Conservation (phyloP, 2,113 vertebrate genomes). For the Dermatemys mawii region DNA sequence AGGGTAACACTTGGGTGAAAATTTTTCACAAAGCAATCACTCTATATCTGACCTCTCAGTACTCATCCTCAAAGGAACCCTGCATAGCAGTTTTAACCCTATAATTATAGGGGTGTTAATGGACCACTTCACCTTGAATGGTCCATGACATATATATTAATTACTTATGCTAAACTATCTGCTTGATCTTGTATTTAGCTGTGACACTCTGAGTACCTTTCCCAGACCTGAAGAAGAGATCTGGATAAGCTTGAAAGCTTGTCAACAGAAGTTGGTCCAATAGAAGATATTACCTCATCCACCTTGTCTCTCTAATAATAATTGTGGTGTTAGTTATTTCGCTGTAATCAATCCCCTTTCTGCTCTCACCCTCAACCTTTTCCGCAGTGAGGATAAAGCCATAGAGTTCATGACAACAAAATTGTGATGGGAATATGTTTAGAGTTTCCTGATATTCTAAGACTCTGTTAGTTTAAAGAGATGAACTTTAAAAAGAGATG, state of each 20-base stretch:
- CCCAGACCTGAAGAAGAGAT: neutral
- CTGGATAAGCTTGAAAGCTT: neutral
- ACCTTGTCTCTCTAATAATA: neutral
- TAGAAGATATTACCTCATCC: neutral
- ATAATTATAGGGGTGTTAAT: neutral
- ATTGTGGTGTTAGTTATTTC: neutral
- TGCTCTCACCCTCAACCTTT: neutral
- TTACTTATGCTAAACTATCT: neutral
- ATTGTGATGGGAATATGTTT: neutral
- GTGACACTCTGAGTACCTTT: neutral
- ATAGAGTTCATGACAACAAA: neutral
- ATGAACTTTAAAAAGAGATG: neutral
- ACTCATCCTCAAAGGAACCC: neutral
- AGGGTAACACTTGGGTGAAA: neutral
- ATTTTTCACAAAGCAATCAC: neutral
- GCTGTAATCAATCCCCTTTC: neutral
- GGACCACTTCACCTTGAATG: neutral
- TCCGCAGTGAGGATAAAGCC: neutral
- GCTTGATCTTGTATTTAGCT: neutral
- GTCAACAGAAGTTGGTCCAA: neutral
- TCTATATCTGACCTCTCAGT: neutral
- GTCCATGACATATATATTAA: neutral
- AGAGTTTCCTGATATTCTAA: neutral
- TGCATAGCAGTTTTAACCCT: neutral
- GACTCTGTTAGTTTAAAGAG: neutral